Evolutionary conservation across 1,140 invertebrate genomes (phyloP).

Genomic region (Wiebesia pumilae): DNA sequence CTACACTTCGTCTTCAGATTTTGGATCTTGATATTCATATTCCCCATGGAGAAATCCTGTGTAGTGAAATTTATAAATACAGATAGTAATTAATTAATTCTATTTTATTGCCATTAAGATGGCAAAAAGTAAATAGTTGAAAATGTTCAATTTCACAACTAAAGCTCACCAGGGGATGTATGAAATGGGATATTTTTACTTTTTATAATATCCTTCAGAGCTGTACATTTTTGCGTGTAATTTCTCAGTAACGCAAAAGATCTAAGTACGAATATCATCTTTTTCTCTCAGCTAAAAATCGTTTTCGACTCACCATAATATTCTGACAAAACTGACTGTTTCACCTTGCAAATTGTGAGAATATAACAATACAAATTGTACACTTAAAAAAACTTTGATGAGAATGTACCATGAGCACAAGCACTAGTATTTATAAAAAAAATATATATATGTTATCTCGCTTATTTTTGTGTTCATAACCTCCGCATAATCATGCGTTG

Average conservation of each 20-base stretch:
- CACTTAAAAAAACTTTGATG: not conserved
- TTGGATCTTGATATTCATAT: constrained; percentile 95
- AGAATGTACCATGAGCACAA: not conserved
- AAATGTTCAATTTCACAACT: not conserved
- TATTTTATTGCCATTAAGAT: no score
- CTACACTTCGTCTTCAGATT: constrained; percentile 93
- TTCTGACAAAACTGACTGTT: not conserved
- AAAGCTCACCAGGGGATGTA: constrained; percentile 15
- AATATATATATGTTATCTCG: not conserved
- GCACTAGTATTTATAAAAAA: not conserved
- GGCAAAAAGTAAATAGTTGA: not conserved
- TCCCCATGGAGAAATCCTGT: constrained; percentile 81
- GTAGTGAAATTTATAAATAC: not conserved
- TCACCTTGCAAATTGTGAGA: not conserved
- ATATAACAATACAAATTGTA: no score
- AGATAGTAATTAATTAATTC: not conserved
- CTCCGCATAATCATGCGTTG: constrained; percentile 9
- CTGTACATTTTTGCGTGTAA: not conserved
- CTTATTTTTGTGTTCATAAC: constrained; percentile 21
- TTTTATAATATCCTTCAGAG: not conserved
- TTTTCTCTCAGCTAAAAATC: not conserved
- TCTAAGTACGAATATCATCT: constrained; percentile 37
- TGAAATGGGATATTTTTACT: not conserved
- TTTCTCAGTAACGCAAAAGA: constrained; percentile 1
- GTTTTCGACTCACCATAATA: constrained; percentile 17